Base-by-base conservation (phyloP, 2,888 invertebrate genomes). In the Dynastes tityus region DNA sequence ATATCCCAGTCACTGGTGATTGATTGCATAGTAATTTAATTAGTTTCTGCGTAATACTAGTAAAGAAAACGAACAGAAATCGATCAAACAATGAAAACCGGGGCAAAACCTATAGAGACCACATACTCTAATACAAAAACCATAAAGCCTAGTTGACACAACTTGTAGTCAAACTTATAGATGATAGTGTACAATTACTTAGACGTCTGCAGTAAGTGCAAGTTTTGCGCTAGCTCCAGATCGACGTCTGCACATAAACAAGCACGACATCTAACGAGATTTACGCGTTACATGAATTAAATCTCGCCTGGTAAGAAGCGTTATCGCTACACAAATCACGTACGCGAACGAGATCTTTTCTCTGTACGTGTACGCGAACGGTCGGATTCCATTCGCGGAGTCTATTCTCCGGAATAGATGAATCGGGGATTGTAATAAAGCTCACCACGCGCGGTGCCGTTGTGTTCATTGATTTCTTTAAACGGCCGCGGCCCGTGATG, bases 381-480 rank as follows among this genome's bases (percentile, higher is more conserved):
- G 53, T 16, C 16, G 53, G 53, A 53, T 53, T 61, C 61, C 61
- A 29, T 61, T 61, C 61, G 61, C 5, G 22, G 61, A 27, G 29
- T 61, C 61, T 61, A 61, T 61, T 29, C 61, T 29, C 61, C 61
- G 27, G 61, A 61, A 61, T 61, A 61, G 61, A 61, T 61, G 61
- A 61, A 29, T 61, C 61, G 61, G 22, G 61, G 61, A 61, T 61
- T 13, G 61, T 61, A 61, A 61, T 61, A 61, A 61, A 61, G 61
- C 61, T 61, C 61, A 53, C 53, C 53, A 53, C 53, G 61, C 61
- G 29, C 61, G 22, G 61, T 61, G 61, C 61, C 22, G 61, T 61
- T 61, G 61, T 11, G 61, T 61, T 61, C 61, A 61, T 61, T 61
- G 61, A 61, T 61, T 61, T 61, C 61, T 61, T 61, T 61, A 61